Evolutionary conservation across 2,888 invertebrate species (phyloP), one percentile per base, ranked within the genome.

Genomic region (Pelosia muscerda): DNA sequence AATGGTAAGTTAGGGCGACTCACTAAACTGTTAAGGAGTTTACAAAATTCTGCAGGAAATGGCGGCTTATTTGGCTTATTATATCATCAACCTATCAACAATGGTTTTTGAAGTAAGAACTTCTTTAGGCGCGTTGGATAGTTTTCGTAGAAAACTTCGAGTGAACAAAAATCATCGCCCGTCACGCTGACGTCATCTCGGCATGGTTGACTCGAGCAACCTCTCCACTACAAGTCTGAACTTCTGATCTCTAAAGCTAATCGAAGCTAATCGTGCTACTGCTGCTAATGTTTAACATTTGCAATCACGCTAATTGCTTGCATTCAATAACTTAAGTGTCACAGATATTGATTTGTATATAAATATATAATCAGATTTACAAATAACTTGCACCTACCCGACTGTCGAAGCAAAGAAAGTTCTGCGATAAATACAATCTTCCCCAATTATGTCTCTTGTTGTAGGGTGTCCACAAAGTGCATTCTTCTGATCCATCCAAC

Each of bases 331-430:
- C 19, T 4, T 6, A 5, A 42, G 31, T 31, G 6, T 9, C 4
- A 9, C 19, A 42, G 15, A 15, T 42, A 42, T 19, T 42, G n/a
- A n/a, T n/a, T n/a, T n/a, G n/a, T n/a, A n/a, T n/a, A n/a, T n/a
- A n/a, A n/a, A n/a, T n/a, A n/a, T n/a, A 19, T 5, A 49, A 49
- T 49, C n/a, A 2, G 9, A 38, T 38, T 34, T 22, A 59, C 23
- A 34, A 22, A 38, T 38, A 38, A 15, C n/a, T 1, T 28, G 42
- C 2, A 23, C 96, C 95, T 87, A 99, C 99, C 95, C 98, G 96
- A 91, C 99, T 99, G 86, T 98, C 97, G 89, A 99, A 99, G 90
- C 99, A 99, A 83, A 99, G 96, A 89, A 98, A 99, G 94, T 98
- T 98, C 85, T 97, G 97, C 0, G 99, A 99, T 62, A 99, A 94